Conservation (phyloP, 2,113 vertebrate genomes). For the Apteryx owenii region DNA sequence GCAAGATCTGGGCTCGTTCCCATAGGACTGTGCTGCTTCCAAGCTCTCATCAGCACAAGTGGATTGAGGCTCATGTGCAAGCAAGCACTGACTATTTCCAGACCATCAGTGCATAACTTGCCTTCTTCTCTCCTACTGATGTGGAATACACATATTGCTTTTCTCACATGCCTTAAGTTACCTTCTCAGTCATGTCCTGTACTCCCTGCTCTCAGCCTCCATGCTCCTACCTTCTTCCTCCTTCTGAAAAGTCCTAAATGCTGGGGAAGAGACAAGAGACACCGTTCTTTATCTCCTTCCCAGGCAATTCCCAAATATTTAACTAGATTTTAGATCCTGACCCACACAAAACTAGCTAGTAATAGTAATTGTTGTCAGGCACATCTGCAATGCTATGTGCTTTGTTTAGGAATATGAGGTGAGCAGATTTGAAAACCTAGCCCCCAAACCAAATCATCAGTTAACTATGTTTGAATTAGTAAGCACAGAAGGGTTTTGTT, state of each 20-base stretch:
- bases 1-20: not conserved
- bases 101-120: not conserved
- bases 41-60: not conserved
- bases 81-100: not conserved
- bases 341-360: not conserved
- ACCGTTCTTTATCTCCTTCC: not conserved
- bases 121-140: not conserved
- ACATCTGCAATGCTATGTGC: rapidly evolving
- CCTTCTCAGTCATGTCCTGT: not conserved
- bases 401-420: not conserved
- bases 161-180: not conserved
- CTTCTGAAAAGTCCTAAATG: not conserved
- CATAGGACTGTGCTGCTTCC: rapidly evolving
- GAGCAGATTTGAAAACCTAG: not conserved
- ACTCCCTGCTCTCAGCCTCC: not conserved
- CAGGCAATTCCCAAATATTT: not conserved
- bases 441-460: not conserved
- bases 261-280: not conserved
- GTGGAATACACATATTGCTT: rapidly evolving
- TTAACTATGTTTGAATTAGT: not conserved
- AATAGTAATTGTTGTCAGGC: not conserved
- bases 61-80: not conserved
- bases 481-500: not conserved
- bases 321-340: not conserved
- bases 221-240: not conserved